Percentiles rank a stretch among this genome's conserved stretches.
phyloP scores from a whole-genome alignment of 2,113 vertebrate species.

The Geococcyx californianus region DNA sequence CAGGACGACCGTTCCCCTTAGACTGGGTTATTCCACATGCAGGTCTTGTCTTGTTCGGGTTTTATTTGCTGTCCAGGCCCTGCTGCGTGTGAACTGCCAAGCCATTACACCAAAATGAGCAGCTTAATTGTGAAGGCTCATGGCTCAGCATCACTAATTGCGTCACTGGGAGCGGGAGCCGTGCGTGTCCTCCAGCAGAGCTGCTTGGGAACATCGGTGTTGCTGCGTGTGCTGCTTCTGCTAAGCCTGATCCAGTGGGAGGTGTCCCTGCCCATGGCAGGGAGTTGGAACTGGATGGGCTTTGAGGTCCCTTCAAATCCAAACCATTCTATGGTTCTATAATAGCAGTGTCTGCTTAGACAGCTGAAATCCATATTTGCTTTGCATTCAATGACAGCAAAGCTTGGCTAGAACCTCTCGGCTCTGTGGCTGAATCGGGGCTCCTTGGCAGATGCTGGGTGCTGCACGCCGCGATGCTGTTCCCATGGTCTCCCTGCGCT shows the following conservation, averaged over 20 bases:
- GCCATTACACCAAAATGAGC: background rate
- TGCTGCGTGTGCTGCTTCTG: background rate
- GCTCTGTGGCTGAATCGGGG: background rate
- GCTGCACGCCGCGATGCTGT: rapidly evolving
- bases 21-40: background rate
- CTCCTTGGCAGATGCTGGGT: rapidly evolving
- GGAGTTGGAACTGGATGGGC: too few species aligned
- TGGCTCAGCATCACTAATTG: background rate
- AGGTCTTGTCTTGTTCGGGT: background rate
- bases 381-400: rapidly evolving
- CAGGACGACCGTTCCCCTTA: background rate
- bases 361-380: rapidly evolving
- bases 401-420: background rate
- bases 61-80: background rate
- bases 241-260: background rate
- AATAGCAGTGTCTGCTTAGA: too few species aligned
- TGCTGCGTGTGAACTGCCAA: background rate
- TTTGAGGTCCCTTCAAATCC: too few species aligned
- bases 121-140: background rate
- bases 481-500: background rate
- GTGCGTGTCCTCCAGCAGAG: background rate
- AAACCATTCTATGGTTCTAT: too few species aligned
- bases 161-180: rapidly evolving
- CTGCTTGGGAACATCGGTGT: background rate
- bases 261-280: too few species aligned